These are phyloP conservation scores for Agonopterix heracliana DNA, from an alignment of 2,888 invertebrate species.

Conservation along the genomic window DNA sequence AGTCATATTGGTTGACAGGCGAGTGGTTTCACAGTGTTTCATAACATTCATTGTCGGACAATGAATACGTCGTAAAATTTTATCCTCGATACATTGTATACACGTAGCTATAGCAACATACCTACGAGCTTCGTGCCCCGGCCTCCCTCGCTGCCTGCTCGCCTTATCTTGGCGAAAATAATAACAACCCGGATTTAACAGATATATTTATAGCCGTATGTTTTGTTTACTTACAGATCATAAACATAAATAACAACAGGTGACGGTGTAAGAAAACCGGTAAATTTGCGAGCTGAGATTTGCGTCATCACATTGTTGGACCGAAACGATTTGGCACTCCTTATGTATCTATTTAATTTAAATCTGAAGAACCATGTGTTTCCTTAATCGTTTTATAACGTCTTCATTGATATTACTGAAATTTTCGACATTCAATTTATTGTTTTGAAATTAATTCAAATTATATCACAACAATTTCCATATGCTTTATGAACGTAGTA, in stretches of 20 bases:
- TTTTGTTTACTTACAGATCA: conserved; percentile 2
- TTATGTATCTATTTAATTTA: too few relatives aligned
- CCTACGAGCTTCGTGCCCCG: too few relatives aligned
- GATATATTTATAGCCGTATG: conserved; percentile 6
- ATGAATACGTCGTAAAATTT: conserved; percentile 44
- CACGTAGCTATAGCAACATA: conserved; percentile 7
- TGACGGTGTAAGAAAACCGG: conserved; percentile 4
- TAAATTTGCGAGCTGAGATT: not conserved
- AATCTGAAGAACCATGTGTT: too few relatives aligned
- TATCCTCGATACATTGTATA: conserved; percentile 28
- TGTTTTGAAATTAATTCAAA: too few relatives aligned
- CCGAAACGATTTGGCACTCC: conserved; percentile 6
- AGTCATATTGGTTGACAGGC: conserved; percentile 4
- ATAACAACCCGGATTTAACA: conserved; percentile 9
- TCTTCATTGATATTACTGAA: too few relatives aligned
- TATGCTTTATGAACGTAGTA: too few relatives aligned
- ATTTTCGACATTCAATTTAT: too few relatives aligned
- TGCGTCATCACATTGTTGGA: conserved; percentile 1
- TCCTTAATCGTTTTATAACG: too few relatives aligned
- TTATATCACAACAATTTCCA: too few relatives aligned
- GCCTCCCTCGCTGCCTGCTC: not conserved
- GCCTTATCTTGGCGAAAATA: conserved; percentile 7
- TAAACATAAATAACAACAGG: not conserved
- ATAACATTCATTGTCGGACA: conserved; percentile 20
- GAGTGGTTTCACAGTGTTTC: conserved; percentile 4